Base-by-base conservation (phyloP, 2,797 vertebrate genomes). In the Nannoperca obscura region DNA sequence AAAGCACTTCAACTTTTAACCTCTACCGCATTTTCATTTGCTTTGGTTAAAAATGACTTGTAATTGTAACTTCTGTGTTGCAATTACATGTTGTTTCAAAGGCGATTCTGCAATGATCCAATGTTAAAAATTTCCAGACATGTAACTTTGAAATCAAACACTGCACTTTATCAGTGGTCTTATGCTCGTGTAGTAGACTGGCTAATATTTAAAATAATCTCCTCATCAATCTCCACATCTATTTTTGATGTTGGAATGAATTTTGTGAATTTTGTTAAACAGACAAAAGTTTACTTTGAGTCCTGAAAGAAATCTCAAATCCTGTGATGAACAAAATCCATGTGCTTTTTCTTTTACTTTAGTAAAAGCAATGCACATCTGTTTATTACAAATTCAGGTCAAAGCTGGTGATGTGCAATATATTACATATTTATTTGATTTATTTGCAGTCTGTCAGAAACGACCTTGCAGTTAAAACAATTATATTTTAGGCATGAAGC, bases 1-100 rank as follows among this genome's bases (percentile, higher is more conserved):
- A 58, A 44, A 69, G 68, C 70, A 82, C 55, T 71, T 82, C 57
- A 67, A 42, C 22, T 2, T 17, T 17, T 58, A n/a, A 58, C 13
- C 7, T 66, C 13, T 22, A 40, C 11, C 24, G 4, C 24, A 52
- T 38, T 40, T 14, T 17, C 7, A 24, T 52, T 44, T 34, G 24
- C 44, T 36, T 46, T 68, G 3, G 27, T 15, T 20, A 10, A 67
- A 60, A 44, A 24, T 24, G 0, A 53, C 24, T 49, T 50, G 15
- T 34, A 20, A 24, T 34, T 42, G 22, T 17, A 27, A n/a, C 27
- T 44, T 27, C 15, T 49, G 22, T 32, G 22, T 0, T 22, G 42
- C 20, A 47, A 38, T 70, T 10, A 36, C 9, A 38, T 69, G 32
- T 40, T 57, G 50, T 63, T 71, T 46, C 58, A 57, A 50, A 64